Evolutionary conservation across 2,113 vertebrate species (phyloP).

Genomic region (Capreolus pygargus): DNA sequence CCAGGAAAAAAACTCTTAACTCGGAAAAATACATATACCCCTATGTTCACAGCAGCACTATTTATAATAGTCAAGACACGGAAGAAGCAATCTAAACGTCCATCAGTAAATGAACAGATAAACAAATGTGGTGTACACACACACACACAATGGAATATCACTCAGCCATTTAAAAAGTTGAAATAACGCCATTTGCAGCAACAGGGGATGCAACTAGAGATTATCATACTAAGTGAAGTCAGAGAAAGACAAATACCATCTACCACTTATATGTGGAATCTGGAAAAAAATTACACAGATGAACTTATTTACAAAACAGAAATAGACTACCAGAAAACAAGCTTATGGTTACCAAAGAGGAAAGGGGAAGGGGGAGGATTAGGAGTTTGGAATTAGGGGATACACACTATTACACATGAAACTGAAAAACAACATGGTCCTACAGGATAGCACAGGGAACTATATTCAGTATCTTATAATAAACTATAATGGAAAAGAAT

Average conservation of each 20-base stretch:
- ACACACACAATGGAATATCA: neutral
- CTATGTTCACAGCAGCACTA: neutral
- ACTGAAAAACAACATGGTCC: neutral
- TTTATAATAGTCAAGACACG: neutral
- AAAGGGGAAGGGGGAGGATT: neutral
- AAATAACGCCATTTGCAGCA: neutral
- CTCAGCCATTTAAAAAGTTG: neutral
- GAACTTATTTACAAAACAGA: neutral
- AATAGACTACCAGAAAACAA: neutral
- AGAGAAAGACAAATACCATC: neutral
- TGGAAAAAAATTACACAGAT: neutral
- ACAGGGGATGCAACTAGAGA: neutral
- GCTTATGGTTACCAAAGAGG: neutral
- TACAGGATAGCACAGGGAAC: neutral
- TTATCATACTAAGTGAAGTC: neutral
- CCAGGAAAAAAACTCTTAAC: neutral
- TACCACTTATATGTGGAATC: neutral
- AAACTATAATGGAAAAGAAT: neutral
- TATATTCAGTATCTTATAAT: neutral
- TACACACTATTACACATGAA: neutral
- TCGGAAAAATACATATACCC: neutral
- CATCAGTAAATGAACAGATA: neutral
- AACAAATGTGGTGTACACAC: neutral
- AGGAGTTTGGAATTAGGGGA: neutral
- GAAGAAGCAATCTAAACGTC: neutral